Percentiles rank a stretch among this genome's conserved stretches.
phyloP scores from a whole-genome alignment of 35 echinoderm and acorn worm genomes.

The Ptychodera flava region DNA sequence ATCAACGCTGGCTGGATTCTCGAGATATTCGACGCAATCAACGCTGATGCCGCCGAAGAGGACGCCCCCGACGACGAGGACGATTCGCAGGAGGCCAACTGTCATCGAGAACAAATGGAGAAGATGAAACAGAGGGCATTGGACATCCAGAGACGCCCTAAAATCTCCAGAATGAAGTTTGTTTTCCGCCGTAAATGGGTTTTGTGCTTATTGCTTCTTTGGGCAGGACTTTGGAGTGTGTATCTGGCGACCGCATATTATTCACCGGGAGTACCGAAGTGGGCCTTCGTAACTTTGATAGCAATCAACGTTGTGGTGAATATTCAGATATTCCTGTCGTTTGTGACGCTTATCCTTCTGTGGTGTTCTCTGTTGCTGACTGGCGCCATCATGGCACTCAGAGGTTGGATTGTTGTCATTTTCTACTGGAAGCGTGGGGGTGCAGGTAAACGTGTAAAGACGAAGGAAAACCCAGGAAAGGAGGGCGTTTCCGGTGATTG shows the following conservation, averaged over 20 bases:
- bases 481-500: too few relatives aligned
- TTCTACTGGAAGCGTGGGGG: neutral
- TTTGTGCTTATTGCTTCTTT: neutral
- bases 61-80: neutral
- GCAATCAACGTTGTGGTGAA: neutral
- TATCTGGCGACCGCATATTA: neutral
- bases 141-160: neutral
- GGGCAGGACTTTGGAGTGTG: neutral
- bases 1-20: neutral
- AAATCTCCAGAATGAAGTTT: neutral
- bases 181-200: neutral
- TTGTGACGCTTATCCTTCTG: neutral
- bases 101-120: neutral
- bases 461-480: too few relatives aligned
- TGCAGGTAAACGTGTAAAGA: too few relatives aligned
- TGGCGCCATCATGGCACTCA: neutral
- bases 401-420: neutral
- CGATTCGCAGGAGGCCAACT: neutral
- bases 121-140: neutral
- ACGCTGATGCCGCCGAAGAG: neutral
- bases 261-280: neutral
- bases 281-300: neutral
- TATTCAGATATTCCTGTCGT: neutral
- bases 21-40: neutral
- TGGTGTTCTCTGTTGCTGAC: neutral